Conservation (phyloP, 1,140 invertebrate genomes). For the Phymastichus coffea region DNA sequence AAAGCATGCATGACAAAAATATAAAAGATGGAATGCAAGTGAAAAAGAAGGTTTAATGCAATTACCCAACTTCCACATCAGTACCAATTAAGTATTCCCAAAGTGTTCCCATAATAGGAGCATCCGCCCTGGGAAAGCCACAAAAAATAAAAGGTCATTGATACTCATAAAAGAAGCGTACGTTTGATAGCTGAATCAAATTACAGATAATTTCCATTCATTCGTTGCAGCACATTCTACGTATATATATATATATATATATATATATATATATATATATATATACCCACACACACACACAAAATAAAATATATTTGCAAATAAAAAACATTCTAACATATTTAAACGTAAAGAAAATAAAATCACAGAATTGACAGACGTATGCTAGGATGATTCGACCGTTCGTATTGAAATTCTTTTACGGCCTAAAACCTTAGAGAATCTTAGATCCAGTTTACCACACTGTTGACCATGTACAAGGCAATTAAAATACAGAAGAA, state of each 20-base stretch:
- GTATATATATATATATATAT: conserved; percentile 4
- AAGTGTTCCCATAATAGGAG: conserved; percentile 89
- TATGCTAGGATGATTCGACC: no score
- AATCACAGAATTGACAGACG: no score
- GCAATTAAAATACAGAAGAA: no score
- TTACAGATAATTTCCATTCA: conserved; percentile 25
- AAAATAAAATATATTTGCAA: no score
- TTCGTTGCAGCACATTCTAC: conserved; percentile 1
- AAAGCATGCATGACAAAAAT: background rate
- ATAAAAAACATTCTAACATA: no score
- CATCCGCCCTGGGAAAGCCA: conserved; percentile 84
- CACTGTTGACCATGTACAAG: no score
- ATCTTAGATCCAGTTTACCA: no score
- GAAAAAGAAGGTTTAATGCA: conserved; percentile 25
- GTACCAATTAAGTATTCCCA: conserved; percentile 87
- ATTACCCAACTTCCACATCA: conserved; percentile 78
- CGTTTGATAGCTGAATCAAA: conserved; percentile 30
- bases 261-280: no score
- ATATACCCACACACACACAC: no score
- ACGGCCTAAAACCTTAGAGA: no score
- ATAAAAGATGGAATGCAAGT: background rate
- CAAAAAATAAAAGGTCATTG: conserved; percentile 35
- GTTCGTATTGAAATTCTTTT: no score
- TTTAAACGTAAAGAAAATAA: no score
- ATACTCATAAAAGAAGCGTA: conserved; percentile 21